These are phyloP conservation scores for Hemiprocne comata DNA, from an alignment of 2,113 vertebrate species.

Conservation along the genomic window DNA sequence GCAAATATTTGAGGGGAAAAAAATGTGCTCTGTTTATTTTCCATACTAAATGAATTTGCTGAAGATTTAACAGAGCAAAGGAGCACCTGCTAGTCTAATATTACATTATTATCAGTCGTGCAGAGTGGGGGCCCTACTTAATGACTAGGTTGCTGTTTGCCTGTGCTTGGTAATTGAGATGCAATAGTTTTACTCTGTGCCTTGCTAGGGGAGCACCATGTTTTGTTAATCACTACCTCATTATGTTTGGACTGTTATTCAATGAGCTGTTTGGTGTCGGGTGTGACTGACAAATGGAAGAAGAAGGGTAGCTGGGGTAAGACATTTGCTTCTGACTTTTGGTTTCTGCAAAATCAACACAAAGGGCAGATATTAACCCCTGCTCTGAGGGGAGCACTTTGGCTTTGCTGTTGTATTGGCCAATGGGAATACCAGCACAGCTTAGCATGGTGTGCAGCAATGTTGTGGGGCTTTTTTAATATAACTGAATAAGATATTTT, in stretches of 20 bases:
- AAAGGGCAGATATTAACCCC: not conserved
- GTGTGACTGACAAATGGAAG: not conserved
- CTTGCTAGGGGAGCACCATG: not conserved
- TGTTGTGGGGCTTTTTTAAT: not conserved
- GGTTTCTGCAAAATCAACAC: not conserved
- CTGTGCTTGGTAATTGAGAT: not conserved
- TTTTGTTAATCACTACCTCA: not conserved
- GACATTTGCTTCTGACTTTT: not conserved
- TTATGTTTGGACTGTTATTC: constrained; percentile 6
- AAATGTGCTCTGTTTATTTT: constrained; percentile 4
- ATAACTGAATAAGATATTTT: not conserved
- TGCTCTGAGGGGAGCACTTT: not conserved
- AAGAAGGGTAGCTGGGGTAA: not conserved
- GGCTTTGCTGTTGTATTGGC: not conserved
- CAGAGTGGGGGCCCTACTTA: not conserved
- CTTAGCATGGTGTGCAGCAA: not conserved
- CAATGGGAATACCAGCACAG: not conserved
- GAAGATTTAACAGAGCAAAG: constrained; percentile 12
- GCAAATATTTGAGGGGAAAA: not conserved
- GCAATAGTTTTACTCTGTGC: not conserved
- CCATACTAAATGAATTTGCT: constrained; percentile 5
- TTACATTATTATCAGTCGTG: constrained; percentile 12
- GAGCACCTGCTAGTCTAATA: constrained; percentile 36
- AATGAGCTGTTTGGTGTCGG: not conserved
- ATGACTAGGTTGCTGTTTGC: not conserved